A percentile compares a stretch with the other conserved stretches of the same genome.
These are phyloP conservation scores for Athene noctua DNA, from an alignment of 2,113 vertebrate genomes.

Conservation along the genomic window DNA sequence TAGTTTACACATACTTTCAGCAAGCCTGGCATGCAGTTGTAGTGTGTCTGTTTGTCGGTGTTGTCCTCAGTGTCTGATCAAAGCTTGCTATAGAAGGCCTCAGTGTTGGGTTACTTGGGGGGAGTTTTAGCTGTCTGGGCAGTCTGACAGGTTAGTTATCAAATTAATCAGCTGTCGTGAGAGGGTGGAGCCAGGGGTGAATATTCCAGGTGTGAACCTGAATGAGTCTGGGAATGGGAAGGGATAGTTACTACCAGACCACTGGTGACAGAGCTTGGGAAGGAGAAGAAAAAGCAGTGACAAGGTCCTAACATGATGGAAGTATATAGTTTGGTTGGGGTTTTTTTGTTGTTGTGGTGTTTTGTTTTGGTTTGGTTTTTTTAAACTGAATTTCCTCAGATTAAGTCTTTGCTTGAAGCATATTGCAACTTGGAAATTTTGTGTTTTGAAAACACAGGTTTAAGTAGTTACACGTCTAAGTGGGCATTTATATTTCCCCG, in stretches of 20 bases:
- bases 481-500: neutral
- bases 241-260: neutral
- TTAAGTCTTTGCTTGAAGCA: neutral
- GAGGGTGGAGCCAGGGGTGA: neutral
- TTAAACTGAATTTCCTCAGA: neutral
- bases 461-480: neutral
- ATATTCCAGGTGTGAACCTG: neutral
- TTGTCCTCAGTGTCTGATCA: neutral
- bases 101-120: neutral
- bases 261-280: neutral
- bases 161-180: neutral
- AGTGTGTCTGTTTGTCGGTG: neutral
- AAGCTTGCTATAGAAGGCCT: neutral
- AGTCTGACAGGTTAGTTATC: neutral
- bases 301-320: neutral
- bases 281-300: neutral
- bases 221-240: neutral
- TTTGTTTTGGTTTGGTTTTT: neutral
- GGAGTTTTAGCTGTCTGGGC: neutral
- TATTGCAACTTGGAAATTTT: neutral
- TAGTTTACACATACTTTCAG: constrained; percentile 7
- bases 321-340: neutral
- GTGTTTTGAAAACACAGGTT: neutral
- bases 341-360: neutral
- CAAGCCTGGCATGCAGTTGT: neutral